Base-by-base conservation (phyloP, 2,888 invertebrate species). In the Nomada hirtipes region DNA sequence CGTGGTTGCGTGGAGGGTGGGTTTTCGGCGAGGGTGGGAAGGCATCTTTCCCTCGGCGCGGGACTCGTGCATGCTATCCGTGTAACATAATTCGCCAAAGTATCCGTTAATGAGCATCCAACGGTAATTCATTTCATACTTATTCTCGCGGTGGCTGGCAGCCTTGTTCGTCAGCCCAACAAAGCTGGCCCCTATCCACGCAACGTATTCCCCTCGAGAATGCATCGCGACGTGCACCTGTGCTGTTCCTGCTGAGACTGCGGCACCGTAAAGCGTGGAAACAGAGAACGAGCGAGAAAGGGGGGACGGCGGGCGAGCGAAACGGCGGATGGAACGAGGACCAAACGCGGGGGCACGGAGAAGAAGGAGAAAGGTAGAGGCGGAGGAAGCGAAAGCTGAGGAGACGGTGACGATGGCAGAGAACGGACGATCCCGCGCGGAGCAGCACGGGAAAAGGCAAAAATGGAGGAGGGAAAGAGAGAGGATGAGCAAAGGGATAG, bases 191-290 rank as follows among this genome's bases (percentile, higher is more conserved):
- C 60, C 79, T 75, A 81, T 73, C 82, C 86, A 59, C 81, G 81
- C 77, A 68, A 60, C 68, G 85, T 80, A 69, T 83, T 79, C 82
- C 88, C 82, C 88, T 69, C 76, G 86, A 88, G 88, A 72, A 81
- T 88, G 85, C 88, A 88, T 74, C 85, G 88, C 78, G 83, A 85
- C 83, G 88, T 75, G 85, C 88, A 88, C 88, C 88, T 88, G 86
- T 86, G 20, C 36, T 15, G 36, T 15, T 23, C 13, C 29, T 13
- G 85, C 82, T 57, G 80, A 78, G 80, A 79, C 84, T 86, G 84
- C 77, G 80, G 79, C 81, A 82, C 84, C 83, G 84, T 82, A 82
- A 79, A 84, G 65, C 81, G 77, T 71, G 81, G 81, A 68, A 82
- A 76, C 70, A 50, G 64, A 20, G 57, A 53, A 53, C 50, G 47